Base-by-base conservation (phyloP, 2,888 invertebrate genomes). In the Endotricha flammealis region DNA sequence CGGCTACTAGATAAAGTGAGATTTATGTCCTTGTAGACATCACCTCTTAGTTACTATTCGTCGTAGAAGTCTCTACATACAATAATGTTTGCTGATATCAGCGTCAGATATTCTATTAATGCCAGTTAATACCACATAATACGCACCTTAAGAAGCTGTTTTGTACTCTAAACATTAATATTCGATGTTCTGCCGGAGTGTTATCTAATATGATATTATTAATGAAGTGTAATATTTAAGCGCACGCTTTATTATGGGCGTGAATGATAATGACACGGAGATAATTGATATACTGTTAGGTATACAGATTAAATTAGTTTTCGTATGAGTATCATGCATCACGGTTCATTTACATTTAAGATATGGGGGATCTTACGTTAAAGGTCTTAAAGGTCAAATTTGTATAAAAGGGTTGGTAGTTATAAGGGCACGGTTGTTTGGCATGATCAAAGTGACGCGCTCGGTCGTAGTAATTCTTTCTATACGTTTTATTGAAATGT, bases 361-460 rank as follows among this genome's bases (percentile, higher is more conserved):
- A 8, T 24, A 24, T 32, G 12, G 1, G 10, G n/a, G 3, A 14
- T 32, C 24, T 32, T 32, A 32, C 14, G 24, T 11, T 3, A 11
- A 16, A 16, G 14, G 7, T 27, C 7, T 33, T 33, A 11, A 33
- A 32, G 25, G 32, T 25, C 20, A 20, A 20, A 20, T 20, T 20
- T 4, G 20, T 20, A 8, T 20, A 20, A 4, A 20, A 20, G 20
- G 20, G 20, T 32, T 27, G 20, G 20, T 20, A 6, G n/a, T 20
- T 4, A 8, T 33, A 25, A 27, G 32, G 25, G 25, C 25, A 16
- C 25, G 32, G 25, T 32, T 25, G 16, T 25, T 32, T 16, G 25
- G n/a, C 11, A 33, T 25, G 32, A 33, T 33, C 32, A 33, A 33
- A 33, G 32, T 16, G 32, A 33, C 25, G 25, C 32, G 23, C n/a